Conservation (phyloP, 2,797 vertebrate species). For the Acanthurus tractus region DNA sequence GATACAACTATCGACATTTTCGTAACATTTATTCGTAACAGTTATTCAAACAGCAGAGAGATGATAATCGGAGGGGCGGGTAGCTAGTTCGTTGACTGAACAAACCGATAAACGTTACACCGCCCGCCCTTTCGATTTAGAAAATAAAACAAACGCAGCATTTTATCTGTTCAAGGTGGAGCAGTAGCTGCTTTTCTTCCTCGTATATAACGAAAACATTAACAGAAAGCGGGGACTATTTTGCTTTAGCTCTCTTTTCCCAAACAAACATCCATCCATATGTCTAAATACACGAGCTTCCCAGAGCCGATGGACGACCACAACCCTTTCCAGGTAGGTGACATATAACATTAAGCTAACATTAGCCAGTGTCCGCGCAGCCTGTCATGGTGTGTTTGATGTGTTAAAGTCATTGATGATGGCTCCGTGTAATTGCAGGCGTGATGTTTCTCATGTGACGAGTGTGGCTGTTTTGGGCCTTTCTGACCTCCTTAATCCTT, state of each 20-base stretch:
- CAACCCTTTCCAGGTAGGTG: conserved; percentile 87
- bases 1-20: background rate
- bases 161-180: background rate
- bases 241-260: conserved; percentile 3
- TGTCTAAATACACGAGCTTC: conserved; percentile 86
- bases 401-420: conserved; percentile 7
- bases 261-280: conserved; percentile 30
- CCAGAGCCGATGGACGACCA: conserved; percentile 82
- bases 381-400: conserved; percentile 1
- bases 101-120: conserved; percentile 2
- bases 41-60: background rate
- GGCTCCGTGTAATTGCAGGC: conserved; percentile 46
- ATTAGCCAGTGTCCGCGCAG: background rate
- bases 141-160: conserved; percentile 20
- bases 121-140: conserved; percentile 1
- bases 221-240: conserved; percentile 31
- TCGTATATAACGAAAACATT: background rate
- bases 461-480: conserved; percentile 31
- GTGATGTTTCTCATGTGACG: conserved; percentile 73
- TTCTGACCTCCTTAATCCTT: background rate
- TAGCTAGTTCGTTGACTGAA: conserved; percentile 12
- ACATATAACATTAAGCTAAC: background rate
- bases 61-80: conserved; percentile 49
- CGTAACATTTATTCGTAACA: background rate
- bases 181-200: background rate